A percentile compares a stretch with the other conserved stretches of the same genome.
These are phyloP conservation scores for Heterodera carotae DNA, from an alignment of 1,140 invertebrate genomes.

Conservation along the genomic window DNA sequence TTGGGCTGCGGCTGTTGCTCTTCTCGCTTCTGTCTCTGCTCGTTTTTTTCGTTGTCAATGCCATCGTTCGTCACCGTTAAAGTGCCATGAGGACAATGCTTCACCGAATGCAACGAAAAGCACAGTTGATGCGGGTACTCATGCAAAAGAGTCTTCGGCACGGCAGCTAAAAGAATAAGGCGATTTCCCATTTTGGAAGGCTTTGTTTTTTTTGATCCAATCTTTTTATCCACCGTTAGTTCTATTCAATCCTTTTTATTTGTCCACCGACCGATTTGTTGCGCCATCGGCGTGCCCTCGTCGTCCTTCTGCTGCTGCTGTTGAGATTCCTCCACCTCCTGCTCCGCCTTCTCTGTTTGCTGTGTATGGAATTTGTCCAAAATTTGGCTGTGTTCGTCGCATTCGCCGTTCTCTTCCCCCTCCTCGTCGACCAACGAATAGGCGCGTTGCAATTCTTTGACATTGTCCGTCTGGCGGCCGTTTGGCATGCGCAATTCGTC, in stretches of 20 bases:
- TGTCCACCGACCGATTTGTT: background rate
- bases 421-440: slow-evolving; percentile 24
- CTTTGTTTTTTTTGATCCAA: too few relatives aligned
- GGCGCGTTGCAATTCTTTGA: slow-evolving; percentile 37
- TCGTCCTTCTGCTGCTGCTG: background rate
- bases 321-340: background rate
- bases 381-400: background rate
- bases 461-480: slow-evolving; percentile 10
- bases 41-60: background rate
- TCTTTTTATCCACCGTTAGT: too few relatives aligned
- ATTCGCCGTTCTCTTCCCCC: slow-evolving; percentile 26
- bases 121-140: slow-evolving; percentile 46
- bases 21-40: background rate
- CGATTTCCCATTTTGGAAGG: too few relatives aligned
- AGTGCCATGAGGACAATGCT: slow-evolving; percentile 39
- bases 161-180: slow-evolving; percentile 32
- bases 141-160: slow-evolving; percentile 29
- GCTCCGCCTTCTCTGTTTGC: slow-evolving; percentile 8
- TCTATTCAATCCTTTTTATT: background rate
- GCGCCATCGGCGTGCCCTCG: background rate
- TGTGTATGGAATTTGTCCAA: slow-evolving; percentile 11
- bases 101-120: slow-evolving; percentile 46
- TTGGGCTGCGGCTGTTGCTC: background rate
- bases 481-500: slow-evolving; percentile 44
- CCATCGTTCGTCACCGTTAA: background rate